Evolutionary conservation across 2,888 invertebrate genomes (phyloP).

Genomic region (Acanthacorydalis orientalis): DNA sequence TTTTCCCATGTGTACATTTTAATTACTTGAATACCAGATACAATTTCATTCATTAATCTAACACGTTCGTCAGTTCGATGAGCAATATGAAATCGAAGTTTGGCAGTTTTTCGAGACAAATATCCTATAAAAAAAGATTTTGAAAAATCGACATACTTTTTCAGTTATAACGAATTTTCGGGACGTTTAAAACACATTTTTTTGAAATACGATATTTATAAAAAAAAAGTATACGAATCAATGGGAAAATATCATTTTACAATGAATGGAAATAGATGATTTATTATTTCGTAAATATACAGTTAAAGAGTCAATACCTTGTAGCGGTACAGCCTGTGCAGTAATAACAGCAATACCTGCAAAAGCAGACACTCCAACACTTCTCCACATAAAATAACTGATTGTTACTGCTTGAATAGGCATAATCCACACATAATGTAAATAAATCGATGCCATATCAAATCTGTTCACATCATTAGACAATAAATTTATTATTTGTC

Average conservation of each 20-base stretch:
- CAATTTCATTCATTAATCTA: constrained; percentile 56
- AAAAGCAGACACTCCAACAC: constrained; percentile 35
- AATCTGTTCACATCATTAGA: constrained; percentile 75
- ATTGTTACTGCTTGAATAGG: constrained; percentile 54
- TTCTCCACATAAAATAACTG: constrained; percentile 38
- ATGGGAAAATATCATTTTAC: neutral
- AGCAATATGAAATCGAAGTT: constrained; percentile 29
- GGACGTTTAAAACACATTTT: neutral
- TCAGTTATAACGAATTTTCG: too few species aligned
- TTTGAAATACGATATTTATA: neutral
- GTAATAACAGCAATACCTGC: constrained; percentile 37
- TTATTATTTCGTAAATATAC: neutral
- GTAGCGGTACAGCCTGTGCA: constrained; percentile 31
- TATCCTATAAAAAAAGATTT: constrained; percentile 22
- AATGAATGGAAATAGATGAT: neutral
- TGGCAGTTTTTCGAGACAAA: constrained; percentile 20
- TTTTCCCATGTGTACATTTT: constrained; percentile 70
- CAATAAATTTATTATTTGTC: constrained; percentile 68
- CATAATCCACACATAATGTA: constrained; percentile 68
- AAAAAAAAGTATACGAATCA: neutral
- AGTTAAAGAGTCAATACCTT: constrained; percentile 21
- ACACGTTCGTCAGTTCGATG: constrained; percentile 45
- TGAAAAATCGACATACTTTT: too few species aligned
- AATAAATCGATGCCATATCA: constrained; percentile 48
- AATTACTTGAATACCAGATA: constrained; percentile 54